Evolutionary conservation across 2,797 vertebrate species (phyloP), one percentile per base, ranked within the genome.

Genomic region (Melanotaenia pygmaea): DNA sequence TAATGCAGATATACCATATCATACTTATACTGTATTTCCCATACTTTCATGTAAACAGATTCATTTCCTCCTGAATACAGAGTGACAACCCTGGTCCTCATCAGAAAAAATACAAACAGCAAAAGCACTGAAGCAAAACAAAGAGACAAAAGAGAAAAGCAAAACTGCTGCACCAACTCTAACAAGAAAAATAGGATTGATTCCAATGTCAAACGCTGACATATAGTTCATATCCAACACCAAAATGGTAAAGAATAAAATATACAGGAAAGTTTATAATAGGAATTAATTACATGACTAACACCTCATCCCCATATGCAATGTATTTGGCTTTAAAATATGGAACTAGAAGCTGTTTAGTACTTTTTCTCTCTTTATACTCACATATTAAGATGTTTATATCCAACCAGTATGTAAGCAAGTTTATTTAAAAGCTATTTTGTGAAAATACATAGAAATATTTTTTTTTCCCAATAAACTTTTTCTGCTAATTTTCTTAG

Each of bases 391-490:
- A 89, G 89, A 91, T 93, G 94, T 91, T 90, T 94, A 90, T 95
- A 94, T 94, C 90, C 92, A 95, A 96, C 95, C 94, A 94, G 93
- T 95, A 96, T 95, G 96, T 96, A 98, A 97, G 97, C 97, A 96
- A 96, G 96, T 96, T 96, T 95, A 95, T 97, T 97, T 96, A 97
- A 99, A 99, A 99, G 97, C 96, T 96, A 96, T 98, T 97, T 94
- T 96, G 96, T 98, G 97, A 99, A 99, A 99, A 99, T 99, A 98
- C 97, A 96, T 98, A 98, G 97, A 99, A 99, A 99, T 96, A 95
- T 93, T 95, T 94, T 94, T 87, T 87, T 88, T 90, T 34, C 32
- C 32, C 93, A 94, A 91, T 92, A 88, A 83, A 92, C 72, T 90
- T 95, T 74, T 82, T 91, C 50, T 34, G 24, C 11, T 81, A 63